These are phyloP conservation scores for Calyptommatus sinebrachiatus DNA, from an alignment of 2,113 vertebrate species.

Conservation along the genomic window DNA sequence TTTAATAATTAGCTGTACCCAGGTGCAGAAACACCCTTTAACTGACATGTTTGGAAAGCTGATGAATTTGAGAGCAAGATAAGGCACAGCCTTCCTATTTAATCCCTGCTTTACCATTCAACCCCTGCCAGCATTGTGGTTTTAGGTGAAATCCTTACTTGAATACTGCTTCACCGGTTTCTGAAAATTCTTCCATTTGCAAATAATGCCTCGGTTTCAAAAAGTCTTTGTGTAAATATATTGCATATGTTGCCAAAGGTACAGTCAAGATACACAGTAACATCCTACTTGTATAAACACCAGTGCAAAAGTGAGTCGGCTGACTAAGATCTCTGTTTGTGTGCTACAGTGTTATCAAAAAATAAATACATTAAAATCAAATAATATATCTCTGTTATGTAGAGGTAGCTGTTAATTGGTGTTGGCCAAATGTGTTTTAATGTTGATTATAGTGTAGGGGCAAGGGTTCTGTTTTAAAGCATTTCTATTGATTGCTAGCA, in stretches of 20 bases:
- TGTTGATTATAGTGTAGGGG: background rate
- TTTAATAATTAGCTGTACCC: constrained; percentile 61
- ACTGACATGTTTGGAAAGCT: constrained; percentile 51
- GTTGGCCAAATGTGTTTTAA: constrained; percentile 31
- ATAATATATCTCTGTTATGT: constrained; percentile 54
- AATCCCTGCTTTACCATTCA: constrained; percentile 44
- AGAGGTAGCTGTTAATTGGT: constrained; percentile 42
- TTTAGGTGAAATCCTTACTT: constrained; percentile 41
- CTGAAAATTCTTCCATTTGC: constrained; percentile 49
- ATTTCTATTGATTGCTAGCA: background rate
- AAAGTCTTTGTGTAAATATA: constrained; percentile 65
- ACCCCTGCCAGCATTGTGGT: constrained; percentile 47
- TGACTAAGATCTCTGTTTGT: constrained; percentile 33
- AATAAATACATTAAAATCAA: constrained; percentile 66
- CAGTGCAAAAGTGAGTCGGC: constrained; percentile 41
- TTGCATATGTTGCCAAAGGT: constrained; percentile 51
- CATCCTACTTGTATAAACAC: constrained; percentile 61
- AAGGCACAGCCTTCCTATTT: constrained; percentile 61
- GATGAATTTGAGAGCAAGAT: constrained; percentile 62
- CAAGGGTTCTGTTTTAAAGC: background rate
- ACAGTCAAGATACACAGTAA: constrained; percentile 52
- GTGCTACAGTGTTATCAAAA: constrained; percentile 51
- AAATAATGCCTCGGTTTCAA: constrained; percentile 57
- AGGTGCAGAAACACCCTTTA: constrained; percentile 59
- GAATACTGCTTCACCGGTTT: constrained; percentile 43